Evolutionary conservation across 2,113 vertebrate genomes (phyloP).

Genomic region (Mugil cephalus): DNA sequence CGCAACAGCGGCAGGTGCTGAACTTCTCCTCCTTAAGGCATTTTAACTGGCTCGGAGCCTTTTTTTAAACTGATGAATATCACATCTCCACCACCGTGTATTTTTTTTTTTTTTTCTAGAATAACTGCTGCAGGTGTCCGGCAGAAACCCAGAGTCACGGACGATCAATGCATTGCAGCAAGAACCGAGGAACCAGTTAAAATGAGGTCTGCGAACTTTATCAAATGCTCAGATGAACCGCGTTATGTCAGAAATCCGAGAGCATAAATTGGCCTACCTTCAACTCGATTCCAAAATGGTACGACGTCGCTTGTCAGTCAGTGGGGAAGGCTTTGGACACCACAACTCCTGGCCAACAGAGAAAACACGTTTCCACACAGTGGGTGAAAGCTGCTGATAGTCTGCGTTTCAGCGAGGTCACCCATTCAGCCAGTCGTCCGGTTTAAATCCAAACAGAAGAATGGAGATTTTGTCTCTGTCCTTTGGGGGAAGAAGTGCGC

Average conservation of each 20-base stretch:
- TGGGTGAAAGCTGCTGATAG: slow-evolving; percentile 59
- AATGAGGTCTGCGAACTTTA: slow-evolving; percentile 65
- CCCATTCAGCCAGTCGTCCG: slow-evolving; percentile 76
- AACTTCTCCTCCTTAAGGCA: slow-evolving; percentile 60
- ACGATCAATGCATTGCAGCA: slow-evolving; percentile 31
- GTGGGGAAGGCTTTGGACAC: slow-evolving; percentile 70
- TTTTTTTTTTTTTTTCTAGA: not conserved
- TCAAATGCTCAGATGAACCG: slow-evolving; percentile 16
- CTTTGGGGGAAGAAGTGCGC: slow-evolving; percentile 71
- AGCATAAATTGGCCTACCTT: slow-evolving; percentile 78
- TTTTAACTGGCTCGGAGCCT: slow-evolving; percentile 4
- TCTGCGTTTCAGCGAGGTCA: slow-evolving; percentile 71
- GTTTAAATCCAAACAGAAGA: slow-evolving; percentile 76
- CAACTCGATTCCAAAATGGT: slow-evolving; percentile 79
- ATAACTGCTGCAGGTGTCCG: slow-evolving; percentile 52
- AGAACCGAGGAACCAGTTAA: slow-evolving; percentile 27
- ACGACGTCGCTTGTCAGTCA: slow-evolving; percentile 72
- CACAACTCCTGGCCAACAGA: slow-evolving; percentile 77
- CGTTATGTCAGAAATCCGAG: slow-evolving; percentile 3
- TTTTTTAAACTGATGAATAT: slow-evolving; percentile 30
- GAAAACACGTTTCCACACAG: slow-evolving; percentile 72
- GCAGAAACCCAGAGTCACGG: slow-evolving; percentile 31
- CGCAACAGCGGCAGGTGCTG: slow-evolving; percentile 47
- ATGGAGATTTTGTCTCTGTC: slow-evolving; percentile 66
- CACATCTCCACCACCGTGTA: not conserved